Evolutionary conservation across 30 jellyfish, hydroid and myxozoan genomes (phyloP).

Genomic region (Calvadosia cruxmelitensis): DNA sequence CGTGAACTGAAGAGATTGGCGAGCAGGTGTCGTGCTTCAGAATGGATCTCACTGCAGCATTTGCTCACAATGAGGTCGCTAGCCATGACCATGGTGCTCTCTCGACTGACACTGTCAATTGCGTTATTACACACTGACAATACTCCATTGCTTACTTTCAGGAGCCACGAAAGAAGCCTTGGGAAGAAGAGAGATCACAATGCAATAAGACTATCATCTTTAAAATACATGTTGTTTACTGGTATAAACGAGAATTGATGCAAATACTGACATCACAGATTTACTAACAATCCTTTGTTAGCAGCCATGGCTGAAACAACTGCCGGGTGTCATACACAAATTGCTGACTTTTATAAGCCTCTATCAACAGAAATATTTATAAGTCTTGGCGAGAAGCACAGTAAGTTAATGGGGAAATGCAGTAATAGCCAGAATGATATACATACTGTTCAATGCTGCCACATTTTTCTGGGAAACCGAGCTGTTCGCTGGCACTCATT

Average conservation of each 20-base stretch:
- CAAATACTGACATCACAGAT: slow-evolving; percentile 21
- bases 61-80: slow-evolving; percentile 7
- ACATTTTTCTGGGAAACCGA: slow-evolving; percentile 7
- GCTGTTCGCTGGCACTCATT: neutral
- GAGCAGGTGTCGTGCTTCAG: slow-evolving; percentile 45
- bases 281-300: slow-evolving; percentile 24
- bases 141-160: neutral
- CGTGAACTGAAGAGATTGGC: slow-evolving; percentile 54
- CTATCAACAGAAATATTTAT: too few relatives aligned
- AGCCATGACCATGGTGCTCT: slow-evolving; percentile 23
- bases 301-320: slow-evolving; percentile 10
- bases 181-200: too few relatives aligned
- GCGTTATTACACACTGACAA: neutral
- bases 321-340: too few relatives aligned
- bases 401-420: too few relatives aligned
- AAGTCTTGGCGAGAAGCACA: too few relatives aligned
- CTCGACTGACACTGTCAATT: slow-evolving; percentile 11
- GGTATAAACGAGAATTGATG: too few relatives aligned
- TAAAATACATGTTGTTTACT: too few relatives aligned
- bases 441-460: slow-evolving; percentile 55
- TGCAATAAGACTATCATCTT: too few relatives aligned
- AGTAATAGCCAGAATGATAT: neutral
- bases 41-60: slow-evolving; percentile 8
- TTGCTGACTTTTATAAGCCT: too few relatives aligned
- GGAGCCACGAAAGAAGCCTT: neutral